phyloP scores from a whole-genome alignment of 2,888 invertebrate species.

The Hedya salicella region DNA sequence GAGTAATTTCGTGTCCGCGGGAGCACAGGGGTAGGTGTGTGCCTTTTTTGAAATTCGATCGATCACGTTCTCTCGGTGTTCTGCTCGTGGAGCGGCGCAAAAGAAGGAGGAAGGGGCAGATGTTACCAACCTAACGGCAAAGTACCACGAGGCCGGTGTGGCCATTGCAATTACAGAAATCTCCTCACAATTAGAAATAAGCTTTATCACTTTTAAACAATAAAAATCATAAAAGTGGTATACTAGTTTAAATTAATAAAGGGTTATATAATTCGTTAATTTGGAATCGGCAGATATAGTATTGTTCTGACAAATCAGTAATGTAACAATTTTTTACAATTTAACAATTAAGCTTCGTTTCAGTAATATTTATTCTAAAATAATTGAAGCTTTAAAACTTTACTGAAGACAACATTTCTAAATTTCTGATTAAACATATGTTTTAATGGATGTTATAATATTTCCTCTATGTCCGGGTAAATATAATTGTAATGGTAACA shows the following conservation, averaged over 20 bases:
- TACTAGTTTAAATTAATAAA: not conserved
- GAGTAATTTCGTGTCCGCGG: slow-evolving; percentile 82
- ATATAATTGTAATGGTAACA: slow-evolving; percentile 51
- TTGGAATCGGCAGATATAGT: not conserved
- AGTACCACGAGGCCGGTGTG: slow-evolving; percentile 81
- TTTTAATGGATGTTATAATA: not conserved
- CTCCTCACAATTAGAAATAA: slow-evolving; percentile 44
- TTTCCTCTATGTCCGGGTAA: slow-evolving; percentile 28
- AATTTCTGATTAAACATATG: not conserved
- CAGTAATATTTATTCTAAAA: not conserved
- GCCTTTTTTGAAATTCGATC: slow-evolving; percentile 85
- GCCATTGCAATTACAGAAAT: slow-evolving; percentile 46
- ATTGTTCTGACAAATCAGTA: not conserved
- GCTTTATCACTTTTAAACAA: not conserved
- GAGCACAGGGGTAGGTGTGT: slow-evolving; percentile 84
- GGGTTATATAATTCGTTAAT: not conserved
- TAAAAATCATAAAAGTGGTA: not conserved
- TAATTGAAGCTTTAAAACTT: not conserved
- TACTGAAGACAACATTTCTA: not conserved
- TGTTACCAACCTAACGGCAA: slow-evolving; percentile 75
- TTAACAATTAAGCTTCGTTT: not conserved
- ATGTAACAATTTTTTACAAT: not conserved
- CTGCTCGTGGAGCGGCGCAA: slow-evolving; percentile 82
- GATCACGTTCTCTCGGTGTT: slow-evolving; percentile 83
- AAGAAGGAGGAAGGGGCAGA: slow-evolving; percentile 82